Evolutionary conservation across 2,888 invertebrate genomes (phyloP).

Genomic region (Pammene fasciana): DNA sequence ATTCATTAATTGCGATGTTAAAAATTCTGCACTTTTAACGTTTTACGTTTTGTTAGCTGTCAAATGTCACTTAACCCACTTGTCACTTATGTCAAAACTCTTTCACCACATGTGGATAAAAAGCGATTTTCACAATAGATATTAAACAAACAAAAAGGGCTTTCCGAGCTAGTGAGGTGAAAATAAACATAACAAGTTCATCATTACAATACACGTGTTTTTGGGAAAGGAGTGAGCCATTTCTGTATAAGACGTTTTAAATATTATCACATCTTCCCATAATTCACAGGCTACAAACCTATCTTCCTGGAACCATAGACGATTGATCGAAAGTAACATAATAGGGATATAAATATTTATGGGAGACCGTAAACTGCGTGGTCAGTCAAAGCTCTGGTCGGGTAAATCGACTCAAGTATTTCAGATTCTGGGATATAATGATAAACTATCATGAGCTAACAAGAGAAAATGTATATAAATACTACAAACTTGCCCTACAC

Average conservation of each 20-base stretch:
- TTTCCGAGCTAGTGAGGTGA: too few species aligned
- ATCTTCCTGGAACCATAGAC: slow-evolving; percentile 42
- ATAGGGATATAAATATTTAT: slow-evolving; percentile 71
- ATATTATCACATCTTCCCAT: slow-evolving; percentile 33
- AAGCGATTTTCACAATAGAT: too few species aligned
- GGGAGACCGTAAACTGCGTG: slow-evolving; percentile 61
- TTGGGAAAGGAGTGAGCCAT: neutral
- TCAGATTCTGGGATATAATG: slow-evolving; percentile 40
- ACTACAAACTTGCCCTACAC: too few species aligned
- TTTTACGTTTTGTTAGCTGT: too few species aligned
- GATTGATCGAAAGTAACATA: slow-evolving; percentile 63
- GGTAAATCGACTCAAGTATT: slow-evolving; percentile 58
- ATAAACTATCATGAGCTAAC: slow-evolving; percentile 6
- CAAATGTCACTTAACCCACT: too few species aligned
- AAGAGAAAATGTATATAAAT: neutral
- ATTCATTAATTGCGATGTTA: too few species aligned
- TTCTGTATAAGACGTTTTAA: neutral
- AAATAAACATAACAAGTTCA: neutral
- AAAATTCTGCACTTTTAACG: too few species aligned
- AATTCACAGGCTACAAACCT: slow-evolving; percentile 40
- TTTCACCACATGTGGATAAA: too few species aligned
- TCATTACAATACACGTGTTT: neutral
- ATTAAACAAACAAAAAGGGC: too few species aligned
- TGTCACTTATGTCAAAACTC: too few species aligned
- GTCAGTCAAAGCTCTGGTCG: slow-evolving; percentile 57